Percentiles rank a stretch among this genome's conserved stretches.
These are phyloP conservation scores for Tragelaphus strepsiceros DNA, from an alignment of 2,113 vertebrate species.

Conservation along the genomic window DNA sequence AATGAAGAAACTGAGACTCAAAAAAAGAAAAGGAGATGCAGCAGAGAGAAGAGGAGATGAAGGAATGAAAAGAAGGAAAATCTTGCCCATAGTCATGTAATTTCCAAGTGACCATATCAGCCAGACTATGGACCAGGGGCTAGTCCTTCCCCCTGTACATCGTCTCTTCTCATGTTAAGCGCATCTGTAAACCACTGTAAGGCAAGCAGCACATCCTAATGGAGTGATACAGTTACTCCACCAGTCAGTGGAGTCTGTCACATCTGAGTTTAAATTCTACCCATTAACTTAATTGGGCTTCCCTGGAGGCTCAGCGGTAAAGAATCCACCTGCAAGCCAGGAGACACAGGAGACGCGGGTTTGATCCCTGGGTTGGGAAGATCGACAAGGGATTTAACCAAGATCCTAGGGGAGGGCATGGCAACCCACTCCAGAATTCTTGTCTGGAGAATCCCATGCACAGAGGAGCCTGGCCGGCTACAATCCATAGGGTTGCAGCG, in stretches of 20 bases:
- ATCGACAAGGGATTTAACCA: fast-evolving
- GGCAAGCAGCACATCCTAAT: background rate
- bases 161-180: background rate
- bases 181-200: background rate
- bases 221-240: background rate
- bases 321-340: background rate
- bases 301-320: background rate
- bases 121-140: background rate
- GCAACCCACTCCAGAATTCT: background rate
- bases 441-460: background rate
- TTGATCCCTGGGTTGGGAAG: background rate
- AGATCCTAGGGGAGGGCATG: background rate
- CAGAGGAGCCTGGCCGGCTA: background rate
- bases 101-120: background rate
- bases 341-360: fast-evolving
- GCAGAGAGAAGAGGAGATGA: background rate
- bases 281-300: background rate
- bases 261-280: background rate
- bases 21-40: background rate
- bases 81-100: background rate
- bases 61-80: background rate
- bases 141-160: background rate
- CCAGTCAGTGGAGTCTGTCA: background rate
- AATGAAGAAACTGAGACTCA: background rate
- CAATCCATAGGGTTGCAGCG: background rate